Evolutionary conservation across 2,888 invertebrate species (phyloP).

Genomic region (Incurvaria masculella): DNA sequence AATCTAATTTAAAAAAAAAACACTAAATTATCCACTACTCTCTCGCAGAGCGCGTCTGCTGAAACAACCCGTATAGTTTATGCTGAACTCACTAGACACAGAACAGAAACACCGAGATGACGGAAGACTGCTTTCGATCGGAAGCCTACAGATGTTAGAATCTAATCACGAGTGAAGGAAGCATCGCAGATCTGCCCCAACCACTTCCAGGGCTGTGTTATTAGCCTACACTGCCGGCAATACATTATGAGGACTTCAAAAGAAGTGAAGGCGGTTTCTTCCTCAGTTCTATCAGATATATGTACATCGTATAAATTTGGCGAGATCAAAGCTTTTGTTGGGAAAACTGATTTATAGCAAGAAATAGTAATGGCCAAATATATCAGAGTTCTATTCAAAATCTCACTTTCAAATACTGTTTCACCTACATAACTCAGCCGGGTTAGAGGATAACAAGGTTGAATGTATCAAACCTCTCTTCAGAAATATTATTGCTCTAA

Average conservation of each 20-base stretch:
- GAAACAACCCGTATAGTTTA: too few relatives aligned
- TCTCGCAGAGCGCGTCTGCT: too few relatives aligned
- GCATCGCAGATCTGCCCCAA: conserved; percentile 21
- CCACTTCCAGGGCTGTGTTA: too few relatives aligned
- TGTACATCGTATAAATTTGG: conserved; percentile 30
- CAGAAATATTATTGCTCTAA: too few relatives aligned
- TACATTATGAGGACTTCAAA: conserved; percentile 31
- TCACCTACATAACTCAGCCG: too few relatives aligned
- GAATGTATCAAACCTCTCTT: too few relatives aligned
- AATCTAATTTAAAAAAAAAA: too few relatives aligned
- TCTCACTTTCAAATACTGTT: conserved; percentile 34
- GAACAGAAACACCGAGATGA: conserved; percentile 50
- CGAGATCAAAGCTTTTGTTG: conserved; percentile 40
- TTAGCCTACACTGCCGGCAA: conserved; percentile 22
- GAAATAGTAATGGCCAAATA: not conserved
- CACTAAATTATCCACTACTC: too few relatives aligned
- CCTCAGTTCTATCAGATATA: conserved; percentile 49
- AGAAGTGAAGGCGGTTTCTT: conserved; percentile 47
- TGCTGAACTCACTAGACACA: too few relatives aligned
- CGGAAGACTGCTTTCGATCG: conserved; percentile 54
- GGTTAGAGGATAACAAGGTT: too few relatives aligned
- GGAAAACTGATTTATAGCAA: conserved; percentile 31
- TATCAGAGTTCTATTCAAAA: conserved; percentile 25
- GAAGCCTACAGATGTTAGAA: conserved; percentile 50
- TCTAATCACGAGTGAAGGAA: conserved; percentile 37